Conservation (phyloP, 2,797 vertebrate genomes). For the Fistularia commersonii region DNA sequence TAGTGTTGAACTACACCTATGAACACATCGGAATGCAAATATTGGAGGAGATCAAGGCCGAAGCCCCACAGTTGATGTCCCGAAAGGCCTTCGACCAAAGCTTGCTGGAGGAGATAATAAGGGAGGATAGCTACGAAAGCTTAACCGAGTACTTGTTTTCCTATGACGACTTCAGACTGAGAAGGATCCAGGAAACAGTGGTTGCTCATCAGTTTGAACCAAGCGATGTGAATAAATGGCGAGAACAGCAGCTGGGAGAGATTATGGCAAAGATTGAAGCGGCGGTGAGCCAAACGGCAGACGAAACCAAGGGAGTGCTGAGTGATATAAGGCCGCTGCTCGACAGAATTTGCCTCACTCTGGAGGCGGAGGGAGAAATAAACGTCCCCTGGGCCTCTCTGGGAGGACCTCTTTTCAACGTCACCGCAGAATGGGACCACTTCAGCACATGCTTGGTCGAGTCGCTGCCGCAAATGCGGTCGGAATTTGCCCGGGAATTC, state of each 20-base stretch:
- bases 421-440: slow-evolving; percentile 52
- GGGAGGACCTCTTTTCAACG: slow-evolving; percentile 63
- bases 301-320: slow-evolving; percentile 31
- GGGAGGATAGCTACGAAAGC: slow-evolving; percentile 63
- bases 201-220: slow-evolving; percentile 47
- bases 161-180: slow-evolving; percentile 52
- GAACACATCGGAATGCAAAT: slow-evolving; percentile 51
- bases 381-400: slow-evolving; percentile 39
- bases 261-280: slow-evolving; percentile 58
- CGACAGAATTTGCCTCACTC: slow-evolving; percentile 55
- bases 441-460: slow-evolving; percentile 63
- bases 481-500: slow-evolving; percentile 56
- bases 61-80: slow-evolving; percentile 43
- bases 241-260: slow-evolving; percentile 58
- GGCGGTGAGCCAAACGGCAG: slow-evolving; percentile 49
- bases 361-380: slow-evolving; percentile 60
- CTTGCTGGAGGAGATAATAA: slow-evolving; percentile 63
- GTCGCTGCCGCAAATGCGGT: slow-evolving; percentile 49
- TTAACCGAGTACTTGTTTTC: slow-evolving; percentile 61
- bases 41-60: slow-evolving; percentile 52
- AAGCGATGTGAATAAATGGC: slow-evolving; percentile 38
- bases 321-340: slow-evolving; percentile 60
- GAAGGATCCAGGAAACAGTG: slow-evolving; percentile 57
- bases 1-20: slow-evolving; percentile 60
- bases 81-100: slow-evolving; percentile 53